Conservation (phyloP, 2,113 vertebrate species). For the Oreochromis tanganicae region DNA sequence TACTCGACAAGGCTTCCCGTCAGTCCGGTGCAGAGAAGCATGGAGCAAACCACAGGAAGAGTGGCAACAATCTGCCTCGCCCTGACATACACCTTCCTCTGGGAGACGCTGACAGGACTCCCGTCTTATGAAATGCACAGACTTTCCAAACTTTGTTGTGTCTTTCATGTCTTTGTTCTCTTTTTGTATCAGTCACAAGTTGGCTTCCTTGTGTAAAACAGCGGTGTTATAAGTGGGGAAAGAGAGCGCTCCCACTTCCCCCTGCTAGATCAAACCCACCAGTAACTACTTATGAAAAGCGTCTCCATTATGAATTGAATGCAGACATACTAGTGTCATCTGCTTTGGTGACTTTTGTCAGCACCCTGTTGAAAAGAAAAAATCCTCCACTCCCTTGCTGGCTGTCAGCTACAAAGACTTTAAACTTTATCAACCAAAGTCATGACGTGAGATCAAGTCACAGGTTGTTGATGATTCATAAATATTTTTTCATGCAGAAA, state of each 20-base stretch:
- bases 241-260: not conserved
- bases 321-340: not conserved
- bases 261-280: not conserved
- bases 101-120: constrained; percentile 6
- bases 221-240: not conserved
- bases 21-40: constrained; percentile 25
- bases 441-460: not conserved
- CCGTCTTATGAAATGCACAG: not conserved
- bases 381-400: not conserved
- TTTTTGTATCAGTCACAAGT: not conserved
- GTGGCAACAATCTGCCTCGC: not conserved
- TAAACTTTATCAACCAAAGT: not conserved
- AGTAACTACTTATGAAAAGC: not conserved
- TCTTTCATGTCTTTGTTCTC: not conserved
- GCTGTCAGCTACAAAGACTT: not conserved
- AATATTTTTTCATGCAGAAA: not conserved
- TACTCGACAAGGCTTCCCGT: not conserved
- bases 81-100: constrained; percentile 15
- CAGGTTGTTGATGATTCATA: not conserved
- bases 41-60: not conserved
- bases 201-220: not conserved
- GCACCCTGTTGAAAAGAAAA: not conserved
- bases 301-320: not conserved
- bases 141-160: not conserved
- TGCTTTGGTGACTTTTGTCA: not conserved